Percentiles rank a stretch among this genome's conserved stretches.
Conservation (phyloP, 2,797 vertebrate species). For the Gallinago solitaria region DNA sequence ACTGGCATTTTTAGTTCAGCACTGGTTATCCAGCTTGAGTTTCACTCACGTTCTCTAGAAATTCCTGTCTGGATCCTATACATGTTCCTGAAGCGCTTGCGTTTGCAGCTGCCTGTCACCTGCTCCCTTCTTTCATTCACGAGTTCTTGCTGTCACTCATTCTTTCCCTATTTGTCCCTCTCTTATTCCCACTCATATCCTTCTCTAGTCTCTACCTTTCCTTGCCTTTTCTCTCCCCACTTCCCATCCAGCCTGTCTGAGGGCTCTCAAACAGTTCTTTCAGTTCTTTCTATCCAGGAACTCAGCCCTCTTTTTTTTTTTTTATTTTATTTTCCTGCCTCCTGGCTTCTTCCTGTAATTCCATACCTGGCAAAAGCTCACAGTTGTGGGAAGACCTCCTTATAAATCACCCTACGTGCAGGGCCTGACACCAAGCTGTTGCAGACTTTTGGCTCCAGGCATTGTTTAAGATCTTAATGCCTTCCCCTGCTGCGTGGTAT, state of each 20-base stretch:
- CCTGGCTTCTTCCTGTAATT: not conserved
- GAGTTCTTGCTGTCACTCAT: not conserved
- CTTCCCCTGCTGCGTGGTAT: conserved; percentile 6
- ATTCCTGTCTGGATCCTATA: conserved; percentile 27
- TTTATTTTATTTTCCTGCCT: not conserved
- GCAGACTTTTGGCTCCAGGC: not conserved
- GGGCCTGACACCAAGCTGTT: conserved; percentile 21
- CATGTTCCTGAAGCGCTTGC: not conserved
- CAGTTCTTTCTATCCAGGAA: not conserved
- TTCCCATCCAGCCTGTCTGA: not conserved
- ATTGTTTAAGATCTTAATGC: conserved; percentile 20
- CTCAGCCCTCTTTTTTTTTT: not conserved
- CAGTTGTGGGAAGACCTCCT: not conserved
- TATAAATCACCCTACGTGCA: not conserved
- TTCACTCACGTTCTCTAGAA: conserved; percentile 30
- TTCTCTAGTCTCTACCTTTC: not conserved
- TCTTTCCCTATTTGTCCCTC: not conserved
- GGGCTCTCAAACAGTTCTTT: not conserved
- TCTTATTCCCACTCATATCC: not conserved
- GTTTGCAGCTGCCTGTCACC: conserved; percentile 36
- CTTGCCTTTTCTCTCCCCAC: not conserved
- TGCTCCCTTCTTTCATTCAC: conserved; percentile 19
- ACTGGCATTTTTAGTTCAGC: conserved; percentile 8
- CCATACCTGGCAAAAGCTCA: not conserved
- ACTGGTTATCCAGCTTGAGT: not conserved